Conservation (phyloP, 2,797 vertebrate species). For the Benthosema pterotum region DNA sequence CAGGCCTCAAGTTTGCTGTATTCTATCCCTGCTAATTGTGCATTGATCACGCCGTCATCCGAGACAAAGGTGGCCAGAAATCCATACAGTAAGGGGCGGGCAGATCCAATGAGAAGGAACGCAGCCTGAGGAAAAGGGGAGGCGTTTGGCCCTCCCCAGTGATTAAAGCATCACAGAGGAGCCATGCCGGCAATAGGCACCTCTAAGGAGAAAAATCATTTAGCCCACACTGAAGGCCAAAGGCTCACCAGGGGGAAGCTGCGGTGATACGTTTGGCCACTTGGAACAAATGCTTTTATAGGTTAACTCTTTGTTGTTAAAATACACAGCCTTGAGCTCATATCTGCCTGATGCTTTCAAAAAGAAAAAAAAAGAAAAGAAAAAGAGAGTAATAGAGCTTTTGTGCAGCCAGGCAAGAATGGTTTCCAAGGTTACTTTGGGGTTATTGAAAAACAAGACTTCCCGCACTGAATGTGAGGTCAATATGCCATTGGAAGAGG, state of each 20-base stretch:
- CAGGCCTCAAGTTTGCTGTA: neutral
- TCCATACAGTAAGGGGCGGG: conserved; percentile 14
- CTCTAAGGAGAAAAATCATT: conserved; percentile 26
- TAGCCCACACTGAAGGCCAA: conserved; percentile 20
- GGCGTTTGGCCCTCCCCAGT: conserved; percentile 13
- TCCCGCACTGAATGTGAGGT: no score
- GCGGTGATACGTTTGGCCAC: conserved; percentile 18
- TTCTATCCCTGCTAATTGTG: conserved; percentile 2
- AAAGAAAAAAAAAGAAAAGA: neutral
- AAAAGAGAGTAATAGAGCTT: neutral
- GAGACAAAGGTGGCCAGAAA: neutral
- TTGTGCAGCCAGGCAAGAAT: conserved; percentile 7
- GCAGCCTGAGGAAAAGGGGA: neutral
- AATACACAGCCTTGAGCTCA: conserved; percentile 17
- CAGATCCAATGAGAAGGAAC: neutral
- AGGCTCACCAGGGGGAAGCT: conserved; percentile 12
- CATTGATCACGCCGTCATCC: neutral
- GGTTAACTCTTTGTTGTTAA: conserved; percentile 29
- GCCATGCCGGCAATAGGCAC: conserved; percentile 9
- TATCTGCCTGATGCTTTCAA: neutral
- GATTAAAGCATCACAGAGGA: conserved; percentile 23
- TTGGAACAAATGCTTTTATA: conserved; percentile 25
- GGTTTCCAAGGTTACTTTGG: no score
- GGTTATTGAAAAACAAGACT: no score
- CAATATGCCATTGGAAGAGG: no score